Evolutionary conservation across 2,888 invertebrate genomes (phyloP), one percentile per base, ranked within the genome.

Genomic region (Netelia virgata): DNA sequence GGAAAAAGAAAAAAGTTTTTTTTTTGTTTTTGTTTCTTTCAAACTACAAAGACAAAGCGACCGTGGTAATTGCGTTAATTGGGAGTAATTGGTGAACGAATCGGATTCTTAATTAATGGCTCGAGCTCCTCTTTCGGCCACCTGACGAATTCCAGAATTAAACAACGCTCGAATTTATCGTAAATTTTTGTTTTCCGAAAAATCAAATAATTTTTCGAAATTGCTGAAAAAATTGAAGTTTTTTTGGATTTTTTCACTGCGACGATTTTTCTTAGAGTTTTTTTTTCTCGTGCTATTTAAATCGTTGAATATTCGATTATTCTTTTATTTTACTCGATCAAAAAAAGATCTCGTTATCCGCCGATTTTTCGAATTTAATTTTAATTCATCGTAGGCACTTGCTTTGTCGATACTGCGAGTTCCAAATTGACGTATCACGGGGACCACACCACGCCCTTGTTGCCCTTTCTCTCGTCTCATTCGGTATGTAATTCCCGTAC

Each of bases 391-490:
- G 41, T 72, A n/a, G n/a, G n/a, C n/a, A 57, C 57, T 20, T 47
- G 43, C 43, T 47, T 59, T 72, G 59, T 43, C 72, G 47, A 72
- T 72, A n/a, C 59, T 20, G 20, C 43, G 47, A 3, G 36, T 16
- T 68, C 20, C 20, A 77, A 68, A 77, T 68, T 68, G 47, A 3
- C 69, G 64, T 43, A 64, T 64, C 64, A 41, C 64, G 6, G 1
- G 36, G 53, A 53, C 50, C 9, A 55, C 72, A 55, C 72, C 70
- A 72, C 72, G 63, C 78, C 78, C 77, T 50, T 50, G n/a, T 78
- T 14, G n/a, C 61, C 61, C 61, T 20, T 47, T 20, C 73, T 47
- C 36, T 11, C 36, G 41, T 50, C 69, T 53, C 16, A 18, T 16
- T 43, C 20, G 20, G 20, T 36, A 47, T 10, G 16, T 36, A 77